phyloP scores from a whole-genome alignment of 2,113 vertebrate species.

The Thalassarche chlororhynchos region DNA sequence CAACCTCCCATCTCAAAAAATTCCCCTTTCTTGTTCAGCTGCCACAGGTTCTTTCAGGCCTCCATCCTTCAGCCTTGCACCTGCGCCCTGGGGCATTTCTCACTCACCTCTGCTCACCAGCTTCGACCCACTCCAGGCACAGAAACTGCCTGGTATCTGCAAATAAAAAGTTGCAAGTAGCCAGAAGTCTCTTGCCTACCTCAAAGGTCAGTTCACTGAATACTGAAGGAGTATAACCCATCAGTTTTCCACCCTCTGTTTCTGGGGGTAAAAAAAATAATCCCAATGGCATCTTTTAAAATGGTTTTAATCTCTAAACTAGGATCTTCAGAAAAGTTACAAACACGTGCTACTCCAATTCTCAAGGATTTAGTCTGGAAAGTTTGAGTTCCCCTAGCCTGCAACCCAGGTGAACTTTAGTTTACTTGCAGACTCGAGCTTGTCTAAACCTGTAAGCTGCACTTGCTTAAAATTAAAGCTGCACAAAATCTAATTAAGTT shows the following conservation, averaged over 20 bases:
- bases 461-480: neutral
- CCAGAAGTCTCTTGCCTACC: neutral
- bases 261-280: neutral
- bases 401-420: neutral
- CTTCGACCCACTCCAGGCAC: neutral
- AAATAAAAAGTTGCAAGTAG: neutral
- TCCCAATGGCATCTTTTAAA: neutral
- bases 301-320: neutral
- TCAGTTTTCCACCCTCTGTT: neutral
- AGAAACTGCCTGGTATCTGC: neutral
- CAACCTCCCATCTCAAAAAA: neutral
- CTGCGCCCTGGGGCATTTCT: neutral
- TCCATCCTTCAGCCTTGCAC: neutral
- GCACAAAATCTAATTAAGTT: neutral
- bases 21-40: neutral
- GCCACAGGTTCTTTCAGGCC: neutral
- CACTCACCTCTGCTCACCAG: neutral
- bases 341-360: fast-evolving
- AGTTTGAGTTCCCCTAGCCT: neutral
- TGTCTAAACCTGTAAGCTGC: neutral
- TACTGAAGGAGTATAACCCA: neutral
- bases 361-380: neutral
- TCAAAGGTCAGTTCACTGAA: neutral
- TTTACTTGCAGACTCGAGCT: neutral
- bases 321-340: neutral